Base-by-base conservation (phyloP, 1,140 invertebrate species). In the Drosophila sucinea region DNA sequence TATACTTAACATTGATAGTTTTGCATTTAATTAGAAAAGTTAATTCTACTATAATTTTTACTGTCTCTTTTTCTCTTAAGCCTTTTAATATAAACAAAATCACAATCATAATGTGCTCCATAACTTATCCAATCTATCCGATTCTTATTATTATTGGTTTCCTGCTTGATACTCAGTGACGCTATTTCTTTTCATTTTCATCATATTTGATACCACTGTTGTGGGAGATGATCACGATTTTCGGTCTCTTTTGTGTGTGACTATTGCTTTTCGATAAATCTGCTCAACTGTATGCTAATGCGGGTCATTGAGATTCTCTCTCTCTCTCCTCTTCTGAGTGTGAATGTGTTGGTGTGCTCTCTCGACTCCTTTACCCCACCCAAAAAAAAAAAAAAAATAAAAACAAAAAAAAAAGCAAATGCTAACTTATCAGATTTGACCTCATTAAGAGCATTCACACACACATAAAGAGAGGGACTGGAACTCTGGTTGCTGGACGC, bases 251-350 rank as follows among this genome's bases (percentile, higher is more conserved):
- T 63, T 67, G 51, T 38, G 38, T 66, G n/a, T 56, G 57, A 70
- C 73, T 68, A 73, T 77, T 70, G 60, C 61, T 60, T 70, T 54
- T 40, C 61, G 60, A 73, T 73, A 77, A 68, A 77, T 64, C 40
- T 44, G 10, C 47, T 66, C 44, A 51, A 51, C 44, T 51, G 44
- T 51, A 51, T 51, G 44, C 23, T 51, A 51, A 51, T 51, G 44
- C 44, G 44, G 44, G 44, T 51, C 44, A 51, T 51, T 51, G 6
- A 27, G 44, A 25, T 51, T 25, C 23, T 51, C n/a, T 23, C 7
- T 3, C 7, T 25, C 7, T 27, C 44, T 25, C n/a, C 25, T 10
- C 11, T 38, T 38, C 1, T 38, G 8, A 11, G 8, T 11, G 0
- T 35, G 4, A 7, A 17, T 23, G 17, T 47, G 17, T 7, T 23